A percentile compares a stretch with the other conserved stretches of the same genome.
Conservation (phyloP, 2,888 invertebrate genomes). For the Tortrix viridana region DNA sequence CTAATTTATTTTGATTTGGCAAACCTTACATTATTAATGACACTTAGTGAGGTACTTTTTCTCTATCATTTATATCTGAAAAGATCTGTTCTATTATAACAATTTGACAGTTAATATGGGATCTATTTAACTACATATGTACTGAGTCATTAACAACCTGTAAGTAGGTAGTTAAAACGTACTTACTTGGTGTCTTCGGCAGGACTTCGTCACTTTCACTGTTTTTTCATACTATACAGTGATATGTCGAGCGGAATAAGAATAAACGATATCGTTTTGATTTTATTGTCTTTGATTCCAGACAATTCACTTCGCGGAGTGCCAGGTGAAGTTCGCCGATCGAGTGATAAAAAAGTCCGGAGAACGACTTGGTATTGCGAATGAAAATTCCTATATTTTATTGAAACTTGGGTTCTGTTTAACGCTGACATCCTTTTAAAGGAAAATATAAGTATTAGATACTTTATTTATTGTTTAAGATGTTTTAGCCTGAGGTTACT, state of each 20-base stretch:
- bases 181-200: neutral
- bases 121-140: no score
- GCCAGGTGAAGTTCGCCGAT: conserved; percentile 75
- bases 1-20: conserved; percentile 3
- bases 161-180: neutral
- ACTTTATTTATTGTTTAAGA: conserved; percentile 25
- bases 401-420: conserved; percentile 29
- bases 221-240: neutral
- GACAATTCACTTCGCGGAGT: conserved; percentile 81
- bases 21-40: conserved; percentile 1
- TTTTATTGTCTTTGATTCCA: conserved; percentile 56
- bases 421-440: conserved; percentile 17
- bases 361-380: conserved; percentile 82
- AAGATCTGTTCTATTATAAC: no score
- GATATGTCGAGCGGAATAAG: neutral
- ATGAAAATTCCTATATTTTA: conserved; percentile 52
- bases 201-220: neutral
- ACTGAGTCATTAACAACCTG: neutral
- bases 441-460: conserved; percentile 20
- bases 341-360: conserved; percentile 66
- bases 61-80: neutral
- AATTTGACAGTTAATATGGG: no score
- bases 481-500: conserved; percentile 20
- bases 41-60: neutral
- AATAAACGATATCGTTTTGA: conserved; percentile 28